phyloP scores from a whole-genome alignment of 2,888 invertebrate species.

The Tethea ocularis region DNA sequence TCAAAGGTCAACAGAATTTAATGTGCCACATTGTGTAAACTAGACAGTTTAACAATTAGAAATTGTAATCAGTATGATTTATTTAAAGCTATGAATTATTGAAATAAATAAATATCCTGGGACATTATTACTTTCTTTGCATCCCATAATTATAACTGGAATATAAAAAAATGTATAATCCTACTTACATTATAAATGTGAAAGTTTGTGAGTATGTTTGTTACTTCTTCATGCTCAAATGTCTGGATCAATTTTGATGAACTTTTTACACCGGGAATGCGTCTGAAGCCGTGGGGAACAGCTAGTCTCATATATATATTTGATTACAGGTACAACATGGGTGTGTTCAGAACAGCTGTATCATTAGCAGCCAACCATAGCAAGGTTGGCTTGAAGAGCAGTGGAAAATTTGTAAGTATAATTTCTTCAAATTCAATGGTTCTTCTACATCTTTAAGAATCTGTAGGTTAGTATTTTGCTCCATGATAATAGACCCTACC shows the following conservation, averaged over 20 bases:
- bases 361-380: constrained; percentile 56
- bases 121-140: too few species aligned
- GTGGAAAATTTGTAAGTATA: constrained; percentile 54
- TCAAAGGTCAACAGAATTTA: background rate
- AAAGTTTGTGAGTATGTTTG: too few species aligned
- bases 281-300: background rate
- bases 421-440: constrained; percentile 5
- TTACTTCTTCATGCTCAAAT: too few species aligned
- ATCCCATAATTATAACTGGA: too few species aligned
- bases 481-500: too few species aligned
- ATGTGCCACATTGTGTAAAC: background rate
- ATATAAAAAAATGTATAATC: too few species aligned
- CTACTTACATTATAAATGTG: too few species aligned
- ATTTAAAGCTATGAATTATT: background rate
- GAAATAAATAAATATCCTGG: too few species aligned
- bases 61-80: background rate
- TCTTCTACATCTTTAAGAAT: too few species aligned
- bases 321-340: constrained; percentile 47
- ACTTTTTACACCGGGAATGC: background rate
- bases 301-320: background rate
- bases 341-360: constrained; percentile 61
- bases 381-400: constrained; percentile 52
- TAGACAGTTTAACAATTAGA: background rate
- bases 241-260: too few species aligned
- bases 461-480: too few species aligned